Conservation (phyloP, 2,888 invertebrate species). For the Heliconius sara region DNA sequence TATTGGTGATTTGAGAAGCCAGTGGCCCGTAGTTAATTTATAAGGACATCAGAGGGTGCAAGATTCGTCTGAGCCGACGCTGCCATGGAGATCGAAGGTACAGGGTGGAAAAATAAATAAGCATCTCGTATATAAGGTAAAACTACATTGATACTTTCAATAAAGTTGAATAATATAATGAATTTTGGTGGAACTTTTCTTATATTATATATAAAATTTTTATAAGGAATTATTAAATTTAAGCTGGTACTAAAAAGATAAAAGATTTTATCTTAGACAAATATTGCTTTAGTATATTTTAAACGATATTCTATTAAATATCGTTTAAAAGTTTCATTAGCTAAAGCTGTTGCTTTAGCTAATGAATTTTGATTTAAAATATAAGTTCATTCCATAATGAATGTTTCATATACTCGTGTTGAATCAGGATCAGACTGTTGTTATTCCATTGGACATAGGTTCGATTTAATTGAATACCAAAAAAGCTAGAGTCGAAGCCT, state of each 20-base stretch:
- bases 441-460: slow-evolving; percentile 10
- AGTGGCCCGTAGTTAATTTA: slow-evolving; percentile 71
- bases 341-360: not conserved
- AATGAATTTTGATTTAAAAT: not conserved
- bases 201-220: not conserved
- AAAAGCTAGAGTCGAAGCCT: slow-evolving; percentile 28
- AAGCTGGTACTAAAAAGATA: not conserved
- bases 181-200: not conserved
- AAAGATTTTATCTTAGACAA: not conserved
- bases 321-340: no score
- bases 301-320: not conserved
- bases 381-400: not conserved
- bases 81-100: slow-evolving; percentile 42
- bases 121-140: slow-evolving; percentile 22
- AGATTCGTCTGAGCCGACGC: slow-evolving; percentile 49
- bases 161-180: not conserved
- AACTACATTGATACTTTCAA: slow-evolving; percentile 5
- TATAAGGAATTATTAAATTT: no score
- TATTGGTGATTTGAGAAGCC: slow-evolving; percentile 59
- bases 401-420: not conserved
- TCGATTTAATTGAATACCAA: slow-evolving; percentile 29
- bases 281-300: not conserved
- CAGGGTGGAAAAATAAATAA: slow-evolving; percentile 32
- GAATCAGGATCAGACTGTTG: slow-evolving; percentile 10
- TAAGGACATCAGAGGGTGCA: slow-evolving; percentile 65